Conservation (phyloP, 2,113 vertebrate genomes). For the Rousettus leschenaultii region DNA sequence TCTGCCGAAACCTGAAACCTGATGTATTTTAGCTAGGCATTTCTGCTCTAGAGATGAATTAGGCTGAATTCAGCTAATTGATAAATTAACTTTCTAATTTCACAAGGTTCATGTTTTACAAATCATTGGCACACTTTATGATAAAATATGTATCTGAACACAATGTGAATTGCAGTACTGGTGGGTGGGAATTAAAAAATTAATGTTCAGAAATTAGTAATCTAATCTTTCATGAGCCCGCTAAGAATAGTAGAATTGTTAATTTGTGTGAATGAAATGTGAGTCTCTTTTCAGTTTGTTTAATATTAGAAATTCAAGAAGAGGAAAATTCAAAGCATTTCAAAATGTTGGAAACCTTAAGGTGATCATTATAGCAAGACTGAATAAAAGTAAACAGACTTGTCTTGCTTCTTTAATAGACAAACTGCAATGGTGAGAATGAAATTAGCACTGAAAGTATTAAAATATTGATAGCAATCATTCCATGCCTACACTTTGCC, state of each 20-base stretch:
- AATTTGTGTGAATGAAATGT: neutral
- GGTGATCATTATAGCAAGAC: constrained; percentile 24
- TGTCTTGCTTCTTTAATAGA: constrained; percentile 71
- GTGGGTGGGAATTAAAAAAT: constrained; percentile 46
- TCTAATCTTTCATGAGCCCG: neutral
- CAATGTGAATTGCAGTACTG: neutral
- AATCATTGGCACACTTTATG: neutral
- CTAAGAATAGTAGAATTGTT: neutral
- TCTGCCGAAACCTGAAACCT: neutral
- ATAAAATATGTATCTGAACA: constrained; percentile 6
- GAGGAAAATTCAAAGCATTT: constrained; percentile 18
- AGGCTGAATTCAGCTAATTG: neutral
- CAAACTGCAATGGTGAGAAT: constrained; percentile 73
- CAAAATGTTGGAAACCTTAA: constrained; percentile 2
- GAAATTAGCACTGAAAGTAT: constrained; percentile 84
- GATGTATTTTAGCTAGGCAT: neutral
- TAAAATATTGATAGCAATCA: constrained; percentile 95
- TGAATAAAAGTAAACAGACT: constrained; percentile 64
- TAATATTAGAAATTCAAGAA: neutral
- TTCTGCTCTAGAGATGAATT: neutral
- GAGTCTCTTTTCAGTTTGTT: neutral
- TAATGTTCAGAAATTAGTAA: constrained; percentile 42
- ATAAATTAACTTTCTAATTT: constrained; percentile 10
- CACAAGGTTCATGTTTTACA: neutral
- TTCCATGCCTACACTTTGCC: constrained; percentile 87